Base-by-base conservation (phyloP, 2,113 vertebrate genomes). In the Terrapene triunguis region DNA sequence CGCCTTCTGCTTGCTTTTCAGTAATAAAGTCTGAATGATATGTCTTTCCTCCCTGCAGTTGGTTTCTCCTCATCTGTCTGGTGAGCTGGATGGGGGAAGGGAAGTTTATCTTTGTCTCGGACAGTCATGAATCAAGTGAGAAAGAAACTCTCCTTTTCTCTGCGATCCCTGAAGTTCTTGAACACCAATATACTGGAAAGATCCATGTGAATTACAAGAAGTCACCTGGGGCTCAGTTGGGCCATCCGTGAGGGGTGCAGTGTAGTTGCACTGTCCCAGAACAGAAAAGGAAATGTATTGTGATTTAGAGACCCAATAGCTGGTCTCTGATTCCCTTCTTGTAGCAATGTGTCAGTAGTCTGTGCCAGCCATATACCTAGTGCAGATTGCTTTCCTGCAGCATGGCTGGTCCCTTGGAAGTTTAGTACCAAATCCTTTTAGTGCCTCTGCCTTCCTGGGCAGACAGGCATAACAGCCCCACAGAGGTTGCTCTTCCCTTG, bases 371-470 rank as follows among this genome's bases (percentile, higher is more conserved):
- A 72, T 57, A 48, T 22, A 11, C 4, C 3, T 42, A 35, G 14
- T 5, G 17, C 38, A 48, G 21, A 24, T 3, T 1, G 1, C 2
- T 83, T 47, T 10, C 9, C 17, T 38, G 53, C 19, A 1, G 50
- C 0, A 0, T 57, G 1, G 0, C 55, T 88, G 69, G 3, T 21
- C 44, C 4, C 0, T 80, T 81, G 6, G 7, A 14, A 17, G 4
- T 57, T 80, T 54, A 50, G 27, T 72, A 1, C 27, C 80, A 80
- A 47, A 65, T 14, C 32, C 32, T 35, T 1, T 8, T 69, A 8
- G 1, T 13, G 10, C 10, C n/a, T 57, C 12, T 9, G 13, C 25
- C 3, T 9, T 5, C 8, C 32, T 74, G 51, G 16, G 8, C 10
- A 27, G 59, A 9, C 79, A 42, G 5, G 1, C 57, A 38, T 4